Conservation (phyloP, 1,140 invertebrate species). For the Adelges cooleyi region DNA sequence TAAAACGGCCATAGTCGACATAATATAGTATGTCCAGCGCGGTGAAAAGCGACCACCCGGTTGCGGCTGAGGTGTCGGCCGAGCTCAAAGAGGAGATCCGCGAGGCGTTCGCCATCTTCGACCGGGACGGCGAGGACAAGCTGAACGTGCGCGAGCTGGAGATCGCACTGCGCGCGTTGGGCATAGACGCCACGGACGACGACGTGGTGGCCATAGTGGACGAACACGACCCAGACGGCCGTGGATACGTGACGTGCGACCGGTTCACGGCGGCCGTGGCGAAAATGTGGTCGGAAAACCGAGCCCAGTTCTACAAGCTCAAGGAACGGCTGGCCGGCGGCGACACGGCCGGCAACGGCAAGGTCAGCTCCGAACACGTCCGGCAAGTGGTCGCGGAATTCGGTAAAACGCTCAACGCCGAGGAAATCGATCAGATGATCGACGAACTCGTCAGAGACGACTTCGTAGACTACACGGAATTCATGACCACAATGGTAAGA, state of each 20-base stretch:
- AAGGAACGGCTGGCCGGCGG: neutral
- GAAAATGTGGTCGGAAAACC: neutral
- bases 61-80: too few species aligned
- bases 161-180: neutral
- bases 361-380: neutral
- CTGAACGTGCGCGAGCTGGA: neutral
- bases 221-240: neutral
- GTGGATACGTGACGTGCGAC: neutral
- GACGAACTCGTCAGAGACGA: neutral
- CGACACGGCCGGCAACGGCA: neutral
- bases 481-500: neutral
- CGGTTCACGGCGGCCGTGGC: neutral
- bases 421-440: neutral
- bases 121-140: neutral
- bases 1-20: too few species aligned
- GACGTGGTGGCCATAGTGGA: neutral
- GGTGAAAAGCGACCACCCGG: too few species aligned
- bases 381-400: neutral
- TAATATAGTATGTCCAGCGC: too few species aligned
- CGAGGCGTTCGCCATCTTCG: neutral
- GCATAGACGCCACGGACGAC: constrained; percentile 6
- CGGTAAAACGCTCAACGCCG: neutral
- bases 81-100: neutral
- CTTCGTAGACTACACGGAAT: neutral
- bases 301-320: neutral